These are phyloP conservation scores for Chouioia cunea DNA, from an alignment of 2,888 invertebrate genomes.

Conservation along the genomic window DNA sequence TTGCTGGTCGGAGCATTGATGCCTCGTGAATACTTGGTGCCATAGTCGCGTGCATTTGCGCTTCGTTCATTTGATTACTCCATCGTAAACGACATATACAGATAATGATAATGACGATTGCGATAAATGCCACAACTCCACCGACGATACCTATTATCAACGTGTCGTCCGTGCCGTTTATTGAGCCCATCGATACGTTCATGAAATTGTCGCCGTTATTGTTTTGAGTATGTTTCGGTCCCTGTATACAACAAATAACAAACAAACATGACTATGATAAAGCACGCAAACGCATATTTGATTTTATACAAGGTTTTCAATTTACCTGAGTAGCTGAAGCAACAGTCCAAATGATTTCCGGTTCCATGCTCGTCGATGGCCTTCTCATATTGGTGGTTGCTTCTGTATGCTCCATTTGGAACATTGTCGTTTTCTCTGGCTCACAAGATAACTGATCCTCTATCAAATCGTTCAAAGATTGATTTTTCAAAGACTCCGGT, in stretches of 20 bases:
- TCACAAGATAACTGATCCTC: slow-evolving; percentile 89
- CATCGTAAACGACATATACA: slow-evolving; percentile 86
- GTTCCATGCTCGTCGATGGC: slow-evolving; percentile 77
- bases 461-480: slow-evolving; percentile 80
- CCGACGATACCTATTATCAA: slow-evolving; percentile 96
- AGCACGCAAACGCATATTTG: not conserved
- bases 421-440: slow-evolving; percentile 72
- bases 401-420: slow-evolving; percentile 67
- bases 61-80: slow-evolving; percentile 69
- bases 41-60: slow-evolving; percentile 60
- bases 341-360: slow-evolving; percentile 91
- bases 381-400: slow-evolving; percentile 69
- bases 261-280: slow-evolving; percentile 3
- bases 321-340: slow-evolving; percentile 74
- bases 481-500: slow-evolving; percentile 79
- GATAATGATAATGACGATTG: slow-evolving; percentile 88
- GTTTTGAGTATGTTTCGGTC: slow-evolving; percentile 47
- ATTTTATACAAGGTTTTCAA: not conserved
- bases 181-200: slow-evolving; percentile 69
- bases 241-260: slow-evolving; percentile 66
- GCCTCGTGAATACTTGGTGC: slow-evolving; percentile 64
- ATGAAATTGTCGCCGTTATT: slow-evolving; percentile 65
- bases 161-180: slow-evolving; percentile 88
- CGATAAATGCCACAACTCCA: slow-evolving; percentile 91
- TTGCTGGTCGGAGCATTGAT: slow-evolving; percentile 63